Percentiles rank a stretch among this genome's conserved stretches.
Conservation (phyloP, 2,888 invertebrate genomes). For the Drosophila paucipuncta region DNA sequence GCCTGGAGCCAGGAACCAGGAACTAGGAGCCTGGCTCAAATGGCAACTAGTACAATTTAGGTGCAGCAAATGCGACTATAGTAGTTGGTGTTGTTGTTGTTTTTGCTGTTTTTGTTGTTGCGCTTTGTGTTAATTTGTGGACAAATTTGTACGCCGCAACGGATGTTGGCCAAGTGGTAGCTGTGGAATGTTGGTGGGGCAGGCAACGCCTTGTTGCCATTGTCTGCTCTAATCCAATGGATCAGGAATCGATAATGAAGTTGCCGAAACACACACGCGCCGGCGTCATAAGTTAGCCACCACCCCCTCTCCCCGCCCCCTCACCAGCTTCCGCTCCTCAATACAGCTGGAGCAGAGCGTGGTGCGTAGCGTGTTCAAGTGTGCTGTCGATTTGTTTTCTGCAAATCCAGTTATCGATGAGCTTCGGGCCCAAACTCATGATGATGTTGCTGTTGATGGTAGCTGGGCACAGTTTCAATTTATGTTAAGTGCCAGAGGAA, state of each 20-base stretch:
- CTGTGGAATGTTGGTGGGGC: not conserved
- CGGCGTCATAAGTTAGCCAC: conserved; percentile 70
- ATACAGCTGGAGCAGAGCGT: not conserved
- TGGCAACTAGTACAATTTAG: conserved; percentile 72
- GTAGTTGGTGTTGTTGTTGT: not conserved
- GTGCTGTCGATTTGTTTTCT: conserved; percentile 75
- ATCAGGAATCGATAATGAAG: conserved; percentile 81
- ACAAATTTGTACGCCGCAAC: conserved; percentile 78
- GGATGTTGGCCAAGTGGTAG: conserved; percentile 48
- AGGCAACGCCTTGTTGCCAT: conserved; percentile 57
- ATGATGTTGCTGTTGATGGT: conserved; percentile 20
- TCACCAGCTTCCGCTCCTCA: not conserved
- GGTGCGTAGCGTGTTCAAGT: conserved; percentile 55
- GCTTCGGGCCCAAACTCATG: conserved; percentile 34
- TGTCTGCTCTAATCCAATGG: conserved; percentile 72
- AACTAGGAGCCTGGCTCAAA: conserved; percentile 17
- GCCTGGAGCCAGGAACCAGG: conserved; percentile 6
- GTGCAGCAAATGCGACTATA: conserved; percentile 34
- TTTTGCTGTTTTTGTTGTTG: conserved; percentile 21
- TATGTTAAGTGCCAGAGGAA: conserved; percentile 54
- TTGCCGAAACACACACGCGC: conserved; percentile 74
- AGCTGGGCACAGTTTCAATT: conserved; percentile 59
- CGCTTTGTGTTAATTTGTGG: conserved; percentile 78
- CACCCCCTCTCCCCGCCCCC: not conserved
- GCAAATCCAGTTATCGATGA: conserved; percentile 82